These are phyloP conservation scores for Apis laboriosa DNA, from an alignment of 1,140 invertebrate species.

Conservation along the genomic window DNA sequence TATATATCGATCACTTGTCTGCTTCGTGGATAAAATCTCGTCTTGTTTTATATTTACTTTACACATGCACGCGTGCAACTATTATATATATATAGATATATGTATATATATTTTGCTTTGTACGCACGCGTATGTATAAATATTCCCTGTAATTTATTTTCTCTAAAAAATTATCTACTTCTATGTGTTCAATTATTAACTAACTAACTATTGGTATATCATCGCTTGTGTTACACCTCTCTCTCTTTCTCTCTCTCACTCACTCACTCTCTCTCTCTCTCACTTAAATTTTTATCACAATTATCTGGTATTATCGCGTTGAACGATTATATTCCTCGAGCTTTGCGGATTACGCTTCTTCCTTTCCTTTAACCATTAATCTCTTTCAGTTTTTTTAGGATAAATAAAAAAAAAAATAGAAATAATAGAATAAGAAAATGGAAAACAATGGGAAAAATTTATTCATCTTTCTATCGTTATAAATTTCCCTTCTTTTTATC, in stretches of 20 bases:
- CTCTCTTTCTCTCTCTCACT: no score
- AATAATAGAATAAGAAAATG: no score
- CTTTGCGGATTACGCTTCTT: slow-evolving; percentile 26
- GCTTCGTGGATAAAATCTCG: slow-evolving; percentile 52
- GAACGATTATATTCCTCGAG: slow-evolving; percentile 35
- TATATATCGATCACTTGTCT: slow-evolving; percentile 54
- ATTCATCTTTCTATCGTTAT: no score
- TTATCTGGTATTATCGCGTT: slow-evolving; percentile 39
- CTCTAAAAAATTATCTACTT: slow-evolving; percentile 44
- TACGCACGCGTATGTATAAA: slow-evolving; percentile 19
- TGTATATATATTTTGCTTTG: slow-evolving; percentile 2
- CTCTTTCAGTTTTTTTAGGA: no score
- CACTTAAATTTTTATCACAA: slow-evolving; percentile 34
- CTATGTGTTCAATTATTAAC: slow-evolving; percentile 27
- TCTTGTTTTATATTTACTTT: slow-evolving; percentile 18
- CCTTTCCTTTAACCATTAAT: background rate
- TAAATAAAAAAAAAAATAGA: no score
- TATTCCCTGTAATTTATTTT: slow-evolving; percentile 50
- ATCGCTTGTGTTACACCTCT: background rate
- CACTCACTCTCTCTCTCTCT: no score
- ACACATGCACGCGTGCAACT: slow-evolving; percentile 43
- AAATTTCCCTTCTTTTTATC: background rate
- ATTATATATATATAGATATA: slow-evolving; percentile 5
- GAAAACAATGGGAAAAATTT: no score
- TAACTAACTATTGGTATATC: slow-evolving; percentile 41